These are phyloP conservation scores for Drosophila rufa DNA, from an alignment of 1,140 invertebrate species.

Conservation along the genomic window DNA sequence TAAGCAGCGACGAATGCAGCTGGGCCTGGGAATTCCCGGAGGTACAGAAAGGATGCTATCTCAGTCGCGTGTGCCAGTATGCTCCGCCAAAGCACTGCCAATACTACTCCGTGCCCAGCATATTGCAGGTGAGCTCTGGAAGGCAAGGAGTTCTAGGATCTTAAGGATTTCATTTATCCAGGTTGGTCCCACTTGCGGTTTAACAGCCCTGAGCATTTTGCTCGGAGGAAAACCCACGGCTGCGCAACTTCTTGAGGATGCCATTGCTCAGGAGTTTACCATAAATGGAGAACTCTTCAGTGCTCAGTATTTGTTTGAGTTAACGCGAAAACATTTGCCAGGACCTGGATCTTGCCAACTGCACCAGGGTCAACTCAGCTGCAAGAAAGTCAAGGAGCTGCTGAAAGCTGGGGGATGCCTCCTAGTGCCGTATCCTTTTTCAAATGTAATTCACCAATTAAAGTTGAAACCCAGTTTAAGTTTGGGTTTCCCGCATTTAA, in stretches of 20 bases:
- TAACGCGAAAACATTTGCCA: slow-evolving; percentile 45
- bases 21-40: slow-evolving; percentile 85
- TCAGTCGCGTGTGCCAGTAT: slow-evolving; percentile 84
- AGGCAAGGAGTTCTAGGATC: neutral
- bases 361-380: slow-evolving; percentile 76
- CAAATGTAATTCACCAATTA: neutral
- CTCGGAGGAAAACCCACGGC: slow-evolving; percentile 87
- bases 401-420: slow-evolving; percentile 82
- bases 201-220: slow-evolving; percentile 92
- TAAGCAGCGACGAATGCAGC: slow-evolving; percentile 61
- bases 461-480: slow-evolving; percentile 2
- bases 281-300: slow-evolving; percentile 95
- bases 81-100: slow-evolving; percentile 59
- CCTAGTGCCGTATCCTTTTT: slow-evolving; percentile 86
- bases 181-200: slow-evolving; percentile 90
- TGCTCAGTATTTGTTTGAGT: slow-evolving; percentile 88
- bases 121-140: slow-evolving; percentile 53
- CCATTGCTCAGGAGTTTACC: slow-evolving; percentile 88
- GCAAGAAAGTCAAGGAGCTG: slow-evolving; percentile 79
- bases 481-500: neutral
- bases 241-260: slow-evolving; percentile 87
- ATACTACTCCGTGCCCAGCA: slow-evolving; percentile 55
- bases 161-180: neutral
- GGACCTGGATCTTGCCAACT: slow-evolving; percentile 35
- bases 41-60: slow-evolving; percentile 85